Evolutionary conservation across 2,113 vertebrate genomes (phyloP), one percentile per base, ranked within the genome.

Genomic region (Dissostichus mawsoni): DNA sequence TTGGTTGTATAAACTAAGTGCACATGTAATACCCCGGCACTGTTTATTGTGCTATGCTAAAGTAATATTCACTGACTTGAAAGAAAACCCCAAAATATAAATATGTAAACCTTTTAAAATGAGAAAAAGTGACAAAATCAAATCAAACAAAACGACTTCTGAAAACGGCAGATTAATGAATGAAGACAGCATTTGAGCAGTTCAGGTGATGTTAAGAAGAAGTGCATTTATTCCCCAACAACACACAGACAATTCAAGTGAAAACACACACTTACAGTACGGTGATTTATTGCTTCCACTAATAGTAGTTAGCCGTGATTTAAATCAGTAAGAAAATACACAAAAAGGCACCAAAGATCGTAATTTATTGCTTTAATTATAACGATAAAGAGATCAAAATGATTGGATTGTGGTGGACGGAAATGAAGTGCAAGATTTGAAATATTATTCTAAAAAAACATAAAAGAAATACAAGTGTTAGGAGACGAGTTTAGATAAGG

Each of bases 201-300:
- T 45, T 55, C 25, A 76, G 56, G 20, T 14, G 62, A 45, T 3
- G 5, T 51, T 62, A 11, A 61, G 65, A 64, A 47, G 41, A 55
- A 25, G 53, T 69, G 70, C n/a, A 33, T 89, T 86, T 85, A 89
- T 84, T 89, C 10, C 63, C 50, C 68, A 71, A 78, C n/a, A 69
- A 64, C 74, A 53, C 52, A 58, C 11, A 47, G 44, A 36, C 18
- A 48, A 16, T 55, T 14, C 1, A 45, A 44, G 25, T 79, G 81
- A 45, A 72, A 29, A 50, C 16, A 84, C 41, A 69, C 63, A 69
- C 5, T 29, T 66, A 66, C 45, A 76, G 67, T 84, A 59, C 29
- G 29, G 44, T 53, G 86, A 82, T 58, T 51, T 63, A 16, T 33
- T 11, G 58, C 71, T 50, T 52, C 52, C 47, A 57, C 48, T 7